Evolutionary conservation across 2,888 invertebrate genomes (phyloP).

Genomic region (Nemoura dubitans): DNA sequence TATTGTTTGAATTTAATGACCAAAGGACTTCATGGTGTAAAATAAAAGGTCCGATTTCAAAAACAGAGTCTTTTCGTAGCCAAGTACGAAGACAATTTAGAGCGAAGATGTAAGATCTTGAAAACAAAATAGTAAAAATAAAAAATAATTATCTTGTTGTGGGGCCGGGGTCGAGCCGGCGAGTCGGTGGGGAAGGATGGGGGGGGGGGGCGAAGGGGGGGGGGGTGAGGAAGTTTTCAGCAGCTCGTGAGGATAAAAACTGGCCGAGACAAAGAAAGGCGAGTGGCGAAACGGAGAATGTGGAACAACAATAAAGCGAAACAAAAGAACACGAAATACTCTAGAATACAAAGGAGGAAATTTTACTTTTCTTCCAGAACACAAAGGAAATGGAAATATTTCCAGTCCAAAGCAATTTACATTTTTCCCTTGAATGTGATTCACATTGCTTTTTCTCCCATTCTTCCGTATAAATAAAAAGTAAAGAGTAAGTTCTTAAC

Average conservation of each 20-base stretch:
- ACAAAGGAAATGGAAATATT: conserved; percentile 40
- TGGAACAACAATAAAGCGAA: conserved; percentile 49
- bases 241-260: conserved; percentile 24
- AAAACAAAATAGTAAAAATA: conserved; percentile 26
- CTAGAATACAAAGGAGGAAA: conserved; percentile 47
- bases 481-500: background rate
- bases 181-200: background rate
- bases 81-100: conserved; percentile 22
- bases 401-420: conserved; percentile 40
- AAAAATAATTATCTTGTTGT: conserved; percentile 38
- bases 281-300: conserved; percentile 47
- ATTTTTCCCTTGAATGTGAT: conserved; percentile 33
- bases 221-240: background rate
- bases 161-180: background rate
- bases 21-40: conserved; percentile 15
- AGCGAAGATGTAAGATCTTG: conserved; percentile 17
- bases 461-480: conserved; percentile 3
- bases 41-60: conserved; percentile 20
- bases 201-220: background rate
- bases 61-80: conserved; percentile 23
- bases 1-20: conserved; percentile 28
- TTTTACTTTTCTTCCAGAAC: conserved; percentile 32
- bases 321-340: conserved; percentile 48
- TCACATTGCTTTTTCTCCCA: conserved; percentile 14
- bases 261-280: conserved; percentile 46